These are phyloP conservation scores for Lycia hirtaria DNA, from an alignment of 2,888 invertebrate genomes.

Conservation along the genomic window DNA sequence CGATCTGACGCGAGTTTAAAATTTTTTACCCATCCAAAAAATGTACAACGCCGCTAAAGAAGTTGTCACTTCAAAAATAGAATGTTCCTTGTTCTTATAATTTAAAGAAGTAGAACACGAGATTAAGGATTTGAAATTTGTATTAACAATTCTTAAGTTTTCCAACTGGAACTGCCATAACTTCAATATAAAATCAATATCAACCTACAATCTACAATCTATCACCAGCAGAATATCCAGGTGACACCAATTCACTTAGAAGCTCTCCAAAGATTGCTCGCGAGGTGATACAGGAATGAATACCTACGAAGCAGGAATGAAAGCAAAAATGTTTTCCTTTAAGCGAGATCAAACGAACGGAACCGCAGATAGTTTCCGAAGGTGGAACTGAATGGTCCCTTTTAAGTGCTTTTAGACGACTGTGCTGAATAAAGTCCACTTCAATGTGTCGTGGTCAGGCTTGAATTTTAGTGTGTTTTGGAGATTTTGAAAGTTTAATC, in stretches of 20 bases:
- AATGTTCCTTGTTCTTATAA: no score
- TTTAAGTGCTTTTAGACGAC: conserved; percentile 11
- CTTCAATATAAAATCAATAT: not conserved
- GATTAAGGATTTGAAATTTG: no score
- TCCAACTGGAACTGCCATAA: no score
- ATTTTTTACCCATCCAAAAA: no score
- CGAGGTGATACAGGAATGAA: conserved; percentile 21
- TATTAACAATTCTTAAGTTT: no score
- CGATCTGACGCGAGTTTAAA: no score
- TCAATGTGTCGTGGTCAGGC: not conserved
- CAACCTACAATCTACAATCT: not conserved
- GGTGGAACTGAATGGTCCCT: conserved; percentile 2
- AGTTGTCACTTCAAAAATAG: no score
- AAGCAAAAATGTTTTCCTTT: conserved; percentile 16
- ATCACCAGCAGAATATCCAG: not conserved
- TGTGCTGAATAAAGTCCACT: not conserved
- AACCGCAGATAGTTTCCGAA: conserved; percentile 18
- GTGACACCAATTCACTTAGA: conserved; percentile 23
- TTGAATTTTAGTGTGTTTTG: not conserved
- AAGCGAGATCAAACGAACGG: conserved; percentile 17
- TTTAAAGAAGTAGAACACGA: no score
- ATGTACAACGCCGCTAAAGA: no score
- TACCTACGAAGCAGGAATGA: conserved; percentile 12
- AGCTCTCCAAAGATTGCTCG: conserved; percentile 19
- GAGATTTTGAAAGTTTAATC: not conserved